A percentile compares a stretch with the other conserved stretches of the same genome.
phyloP scores from a whole-genome alignment of 30 jellyfish, hydroid and myxozoan species.

The Cassiopea xamachana region DNA sequence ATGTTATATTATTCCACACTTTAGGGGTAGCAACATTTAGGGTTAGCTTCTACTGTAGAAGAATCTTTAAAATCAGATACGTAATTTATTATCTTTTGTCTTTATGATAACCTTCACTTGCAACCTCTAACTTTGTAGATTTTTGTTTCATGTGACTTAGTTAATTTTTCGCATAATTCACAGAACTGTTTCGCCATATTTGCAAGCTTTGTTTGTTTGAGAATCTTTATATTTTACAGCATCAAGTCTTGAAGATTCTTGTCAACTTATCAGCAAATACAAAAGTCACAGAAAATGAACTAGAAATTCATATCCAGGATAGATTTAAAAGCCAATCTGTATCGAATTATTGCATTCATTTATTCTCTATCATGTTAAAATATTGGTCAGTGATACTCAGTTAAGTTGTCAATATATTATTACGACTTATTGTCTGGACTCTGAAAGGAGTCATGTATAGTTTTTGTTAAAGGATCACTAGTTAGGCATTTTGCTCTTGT shows the following conservation, averaged over 20 bases:
- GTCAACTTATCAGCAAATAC: constrained; percentile 80
- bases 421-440: too few relatives aligned
- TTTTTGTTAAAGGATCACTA: too few relatives aligned
- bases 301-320: constrained; percentile 78
- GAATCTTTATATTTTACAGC: constrained; percentile 15
- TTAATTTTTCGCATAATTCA: neutral
- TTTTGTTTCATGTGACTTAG: too few relatives aligned
- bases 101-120: too few relatives aligned
- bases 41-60: neutral
- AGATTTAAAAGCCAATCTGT: too few relatives aligned
- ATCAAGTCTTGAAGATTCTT: constrained; percentile 76
- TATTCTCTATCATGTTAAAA: neutral
- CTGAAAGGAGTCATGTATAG: too few relatives aligned
- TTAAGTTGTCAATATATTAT: too few relatives aligned
- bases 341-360: neutral
- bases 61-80: neutral
- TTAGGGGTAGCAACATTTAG: neutral
- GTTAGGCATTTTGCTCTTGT: too few relatives aligned
- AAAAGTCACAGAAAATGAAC: constrained; percentile 49
- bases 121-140: too few relatives aligned
- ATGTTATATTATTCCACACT: neutral
- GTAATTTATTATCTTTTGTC: too few relatives aligned
- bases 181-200: neutral
- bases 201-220: neutral
- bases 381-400: neutral